These are phyloP conservation scores for Agonopterix subpropinquella DNA, from an alignment of 2,888 invertebrate species.

Conservation along the genomic window DNA sequence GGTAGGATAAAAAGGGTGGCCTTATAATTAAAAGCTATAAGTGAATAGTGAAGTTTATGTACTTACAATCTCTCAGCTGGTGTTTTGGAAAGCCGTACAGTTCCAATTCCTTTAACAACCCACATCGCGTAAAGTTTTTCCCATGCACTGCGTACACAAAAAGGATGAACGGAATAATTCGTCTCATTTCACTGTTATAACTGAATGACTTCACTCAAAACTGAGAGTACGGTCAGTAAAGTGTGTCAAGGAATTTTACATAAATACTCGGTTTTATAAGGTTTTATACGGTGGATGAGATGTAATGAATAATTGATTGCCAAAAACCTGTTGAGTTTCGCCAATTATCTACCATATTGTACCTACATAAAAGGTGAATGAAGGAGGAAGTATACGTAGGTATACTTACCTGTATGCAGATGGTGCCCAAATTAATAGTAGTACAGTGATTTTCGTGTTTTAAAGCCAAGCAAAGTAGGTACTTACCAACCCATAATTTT, in stretches of 20 bases:
- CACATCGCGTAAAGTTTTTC: slow-evolving; percentile 29
- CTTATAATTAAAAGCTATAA: too few relatives aligned
- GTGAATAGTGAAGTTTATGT: neutral
- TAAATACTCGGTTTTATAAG: slow-evolving; percentile 14
- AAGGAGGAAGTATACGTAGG: too few relatives aligned
- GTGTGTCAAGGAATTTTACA: slow-evolving; percentile 30
- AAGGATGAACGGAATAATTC: slow-evolving; percentile 14
- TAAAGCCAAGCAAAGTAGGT: too few relatives aligned
- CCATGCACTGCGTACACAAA: slow-evolving; percentile 8
- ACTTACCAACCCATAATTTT: too few relatives aligned
- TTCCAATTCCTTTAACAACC: slow-evolving; percentile 30
- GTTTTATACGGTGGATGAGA: neutral
- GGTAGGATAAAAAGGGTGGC: too few relatives aligned
- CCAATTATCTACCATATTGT: slow-evolving; percentile 2
- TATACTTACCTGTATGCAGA: too few relatives aligned
- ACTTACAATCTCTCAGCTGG: slow-evolving; percentile 43
- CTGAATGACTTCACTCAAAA: slow-evolving; percentile 15
- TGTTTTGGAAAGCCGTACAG: slow-evolving; percentile 35
- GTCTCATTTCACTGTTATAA: slow-evolving; percentile 23
- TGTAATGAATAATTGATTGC: slow-evolving; percentile 22
- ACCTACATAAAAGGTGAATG: neutral
- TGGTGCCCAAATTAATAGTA: too few relatives aligned
- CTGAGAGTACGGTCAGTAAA: slow-evolving; percentile 11
- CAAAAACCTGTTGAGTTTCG: slow-evolving; percentile 25
- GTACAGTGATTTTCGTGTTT: too few relatives aligned